Base-by-base conservation (phyloP, 2,113 vertebrate species). In the Anguilla rostrata region DNA sequence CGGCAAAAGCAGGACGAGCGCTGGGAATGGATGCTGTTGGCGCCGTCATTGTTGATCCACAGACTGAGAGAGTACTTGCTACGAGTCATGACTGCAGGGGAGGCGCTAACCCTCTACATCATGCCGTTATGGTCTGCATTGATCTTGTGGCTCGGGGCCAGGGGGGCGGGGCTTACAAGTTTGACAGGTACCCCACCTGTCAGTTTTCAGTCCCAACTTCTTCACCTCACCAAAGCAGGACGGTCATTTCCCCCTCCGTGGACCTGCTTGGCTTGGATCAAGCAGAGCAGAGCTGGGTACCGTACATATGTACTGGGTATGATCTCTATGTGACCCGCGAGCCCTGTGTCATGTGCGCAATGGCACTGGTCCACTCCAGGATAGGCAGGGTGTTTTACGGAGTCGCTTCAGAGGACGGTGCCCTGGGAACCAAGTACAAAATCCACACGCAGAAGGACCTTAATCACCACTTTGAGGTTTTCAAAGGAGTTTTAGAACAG, bases 321-420 rank as follows among this genome's bases (percentile, higher is more conserved):
- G 97, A 98, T 87, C 90, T 98, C 7, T 98, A 97, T 0, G 87
- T 98, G 39, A 98, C 97, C 18, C 90, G 95, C 0, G 97, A 98
- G 84, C 97, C 97, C 0, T 98, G 97, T 0, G 87, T 94, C 0
- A 97, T 98, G 97, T 98, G 97, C 0, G 95, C 97, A 83, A 98
- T 98, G 97, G 96, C 97, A 0, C 90, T 98, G 57, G 94, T 98
- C 1, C 97, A 98, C 85, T 96, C 97, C 0, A 93, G 97, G 39
- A 95, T 98, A 11, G 94, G 92, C 5, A 89, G 96, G 0, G 97
- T 98, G 60, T 98, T 98, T 90, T 98, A 97, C 0, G 97, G 97
- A 5, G 86, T 86, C 0, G 41, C 92, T 0, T 94, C 94, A 0
- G 87, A 93, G 0, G 95, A 97, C 0, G 97, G 97, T 0, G 97